These are phyloP conservation scores for Entomyzon cyanotis DNA, from an alignment of 2,113 vertebrate genomes.

Conservation along the genomic window DNA sequence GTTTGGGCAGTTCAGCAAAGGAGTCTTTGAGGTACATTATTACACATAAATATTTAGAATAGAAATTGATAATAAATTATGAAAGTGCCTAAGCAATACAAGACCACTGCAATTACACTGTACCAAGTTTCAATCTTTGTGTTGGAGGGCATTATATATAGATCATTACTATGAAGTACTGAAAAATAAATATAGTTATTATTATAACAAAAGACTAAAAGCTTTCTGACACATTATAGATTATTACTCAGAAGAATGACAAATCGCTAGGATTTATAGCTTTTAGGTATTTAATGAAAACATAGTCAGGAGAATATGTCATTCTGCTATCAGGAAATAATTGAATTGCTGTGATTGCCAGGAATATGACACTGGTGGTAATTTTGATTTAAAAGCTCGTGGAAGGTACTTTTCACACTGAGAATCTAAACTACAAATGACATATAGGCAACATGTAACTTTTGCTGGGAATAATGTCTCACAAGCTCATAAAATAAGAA, in stretches of 20 bases:
- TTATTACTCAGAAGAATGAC: not conserved
- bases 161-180: conserved; percentile 1
- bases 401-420: not conserved
- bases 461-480: not conserved
- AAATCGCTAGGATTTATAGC: conserved; percentile 31
- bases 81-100: not conserved
- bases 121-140: not conserved
- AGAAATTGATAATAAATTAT: conserved; percentile 6
- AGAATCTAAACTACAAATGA: conserved; percentile 7
- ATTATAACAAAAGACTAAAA: conserved; percentile 42
- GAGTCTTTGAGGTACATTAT: not conserved
- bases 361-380: conserved; percentile 16
- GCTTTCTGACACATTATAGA: conserved; percentile 24
- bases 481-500: conserved; percentile 42
- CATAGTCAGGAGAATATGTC: not conserved
- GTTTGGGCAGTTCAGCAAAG: not conserved
- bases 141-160: not conserved
- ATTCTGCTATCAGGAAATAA: conserved; percentile 34
- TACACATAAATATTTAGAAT: not conserved
- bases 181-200: conserved; percentile 44
- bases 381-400: conserved; percentile 56
- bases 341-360: conserved; percentile 22
- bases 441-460: not conserved
- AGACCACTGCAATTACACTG: not conserved
- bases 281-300: conserved; percentile 45